A percentile compares a stretch with the other conserved stretches of the same genome.
phyloP scores from a whole-genome alignment of 2,113 vertebrate species.

The Eclectus roratus region DNA sequence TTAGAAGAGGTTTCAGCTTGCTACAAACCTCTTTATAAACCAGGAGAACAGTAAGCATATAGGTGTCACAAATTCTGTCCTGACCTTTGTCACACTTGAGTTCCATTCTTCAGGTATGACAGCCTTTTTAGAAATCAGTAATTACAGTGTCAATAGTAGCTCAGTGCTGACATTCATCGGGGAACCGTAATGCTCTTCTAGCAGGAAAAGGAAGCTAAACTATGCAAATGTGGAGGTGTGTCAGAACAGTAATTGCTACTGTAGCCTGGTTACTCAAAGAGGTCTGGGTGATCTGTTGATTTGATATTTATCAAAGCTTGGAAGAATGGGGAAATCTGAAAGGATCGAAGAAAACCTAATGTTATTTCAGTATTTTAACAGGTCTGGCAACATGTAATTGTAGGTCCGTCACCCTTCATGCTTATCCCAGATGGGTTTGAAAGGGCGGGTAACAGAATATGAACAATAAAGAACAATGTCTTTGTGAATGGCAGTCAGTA shows the following conservation, averaged over 20 bases:
- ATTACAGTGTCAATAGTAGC: neutral
- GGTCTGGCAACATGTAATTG: neutral
- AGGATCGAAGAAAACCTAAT: neutral
- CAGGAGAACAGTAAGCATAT: neutral
- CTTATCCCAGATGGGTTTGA: neutral
- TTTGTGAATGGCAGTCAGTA: neutral
- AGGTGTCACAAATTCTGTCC: neutral
- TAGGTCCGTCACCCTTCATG: neutral
- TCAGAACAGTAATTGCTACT: neutral
- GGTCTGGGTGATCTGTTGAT: neutral
- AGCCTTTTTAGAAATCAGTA: neutral
- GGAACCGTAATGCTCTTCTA: neutral
- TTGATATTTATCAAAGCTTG: neutral
- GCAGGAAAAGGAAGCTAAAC: neutral
- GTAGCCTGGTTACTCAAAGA: neutral
- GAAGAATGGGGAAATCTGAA: neutral
- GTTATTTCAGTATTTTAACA: neutral
- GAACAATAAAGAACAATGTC: neutral
- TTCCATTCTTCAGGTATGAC: neutral
- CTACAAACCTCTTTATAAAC: neutral
- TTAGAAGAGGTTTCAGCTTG: neutral
- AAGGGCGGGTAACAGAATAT: neutral
- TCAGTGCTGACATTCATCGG: neutral
- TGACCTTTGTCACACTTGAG: neutral
- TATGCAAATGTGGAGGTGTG: neutral